These are phyloP conservation scores for Aphis craccivora DNA, from an alignment of 1,140 invertebrate genomes.

Conservation along the genomic window DNA sequence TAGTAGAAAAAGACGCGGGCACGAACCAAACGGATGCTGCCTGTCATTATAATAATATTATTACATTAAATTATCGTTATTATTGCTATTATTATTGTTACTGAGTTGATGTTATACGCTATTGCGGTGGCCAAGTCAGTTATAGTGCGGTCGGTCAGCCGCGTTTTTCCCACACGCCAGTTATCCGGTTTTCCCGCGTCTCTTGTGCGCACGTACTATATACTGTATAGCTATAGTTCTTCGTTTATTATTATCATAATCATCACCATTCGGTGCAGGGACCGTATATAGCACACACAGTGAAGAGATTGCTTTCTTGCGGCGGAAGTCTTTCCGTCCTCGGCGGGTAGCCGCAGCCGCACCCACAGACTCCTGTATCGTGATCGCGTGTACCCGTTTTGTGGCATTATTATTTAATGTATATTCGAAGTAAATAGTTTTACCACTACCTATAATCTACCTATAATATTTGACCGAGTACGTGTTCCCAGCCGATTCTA, in stretches of 20 bases:
- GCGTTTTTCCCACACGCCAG: slow-evolving; percentile 31
- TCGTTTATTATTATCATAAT: background rate
- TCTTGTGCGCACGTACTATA: background rate
- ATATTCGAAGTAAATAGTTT: background rate
- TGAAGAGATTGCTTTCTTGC: background rate
- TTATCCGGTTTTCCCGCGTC: background rate
- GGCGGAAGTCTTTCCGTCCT: background rate
- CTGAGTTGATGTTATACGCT: background rate
- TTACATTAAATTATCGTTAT: slow-evolving; percentile 31
- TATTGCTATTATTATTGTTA: slow-evolving; percentile 31
- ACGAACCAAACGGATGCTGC: slow-evolving; percentile 36
- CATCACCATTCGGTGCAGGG: background rate
- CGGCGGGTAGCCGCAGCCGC: background rate
- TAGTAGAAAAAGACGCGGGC: background rate
- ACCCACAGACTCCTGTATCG: background rate
- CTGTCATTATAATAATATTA: slow-evolving; percentile 13
- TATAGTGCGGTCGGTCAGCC: background rate
- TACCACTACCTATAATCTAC: background rate
- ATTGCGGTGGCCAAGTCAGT: background rate
- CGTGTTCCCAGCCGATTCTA: background rate
- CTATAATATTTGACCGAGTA: background rate
- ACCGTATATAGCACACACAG: background rate
- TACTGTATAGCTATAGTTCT: background rate
- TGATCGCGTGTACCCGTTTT: slow-evolving; percentile 42
- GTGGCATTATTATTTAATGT: background rate